Evolutionary conservation across 2,888 invertebrate genomes (phyloP).

Genomic region (Pachliopta kotzebuea): DNA sequence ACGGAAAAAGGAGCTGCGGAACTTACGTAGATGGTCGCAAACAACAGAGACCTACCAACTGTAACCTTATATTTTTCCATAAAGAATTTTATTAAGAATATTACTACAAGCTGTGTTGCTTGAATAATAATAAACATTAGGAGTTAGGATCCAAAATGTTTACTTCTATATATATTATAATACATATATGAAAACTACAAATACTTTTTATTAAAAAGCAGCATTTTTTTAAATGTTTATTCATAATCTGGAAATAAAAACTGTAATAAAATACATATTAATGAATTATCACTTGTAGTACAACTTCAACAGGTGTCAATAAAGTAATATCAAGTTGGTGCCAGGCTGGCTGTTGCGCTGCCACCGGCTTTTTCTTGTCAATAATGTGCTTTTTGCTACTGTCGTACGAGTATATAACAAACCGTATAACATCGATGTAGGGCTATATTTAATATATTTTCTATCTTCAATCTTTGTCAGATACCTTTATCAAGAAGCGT

Average conservation of each 20-base stretch:
- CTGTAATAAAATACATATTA: background rate
- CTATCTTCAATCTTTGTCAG: background rate
- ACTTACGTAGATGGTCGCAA: too few relatives aligned
- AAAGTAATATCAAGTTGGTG: slow-evolving; percentile 17
- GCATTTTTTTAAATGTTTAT: background rate
- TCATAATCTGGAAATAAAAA: background rate
- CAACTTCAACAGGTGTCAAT: slow-evolving; percentile 8
- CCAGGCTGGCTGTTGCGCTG: slow-evolving; percentile 12
- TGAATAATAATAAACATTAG: too few relatives aligned
- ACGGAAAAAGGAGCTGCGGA: too few relatives aligned
- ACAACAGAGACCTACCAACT: too few relatives aligned
- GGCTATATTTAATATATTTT: slow-evolving; percentile 21
- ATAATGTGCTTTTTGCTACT: slow-evolving; percentile 23
- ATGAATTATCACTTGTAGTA: background rate
- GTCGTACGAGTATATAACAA: slow-evolving; percentile 9
- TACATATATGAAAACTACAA: too few relatives aligned
- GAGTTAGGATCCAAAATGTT: too few relatives aligned
- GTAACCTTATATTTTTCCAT: too few relatives aligned
- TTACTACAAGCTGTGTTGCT: too few relatives aligned
- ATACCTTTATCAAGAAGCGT: background rate
- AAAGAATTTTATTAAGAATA: too few relatives aligned
- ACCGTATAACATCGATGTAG: slow-evolving; percentile 9
- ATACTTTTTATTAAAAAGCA: too few relatives aligned
- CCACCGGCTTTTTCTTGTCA: slow-evolving; percentile 11
- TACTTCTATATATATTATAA: too few relatives aligned